phyloP scores from a whole-genome alignment of 2,888 invertebrate genomes.

The Tryphoninae sp. region DNA sequence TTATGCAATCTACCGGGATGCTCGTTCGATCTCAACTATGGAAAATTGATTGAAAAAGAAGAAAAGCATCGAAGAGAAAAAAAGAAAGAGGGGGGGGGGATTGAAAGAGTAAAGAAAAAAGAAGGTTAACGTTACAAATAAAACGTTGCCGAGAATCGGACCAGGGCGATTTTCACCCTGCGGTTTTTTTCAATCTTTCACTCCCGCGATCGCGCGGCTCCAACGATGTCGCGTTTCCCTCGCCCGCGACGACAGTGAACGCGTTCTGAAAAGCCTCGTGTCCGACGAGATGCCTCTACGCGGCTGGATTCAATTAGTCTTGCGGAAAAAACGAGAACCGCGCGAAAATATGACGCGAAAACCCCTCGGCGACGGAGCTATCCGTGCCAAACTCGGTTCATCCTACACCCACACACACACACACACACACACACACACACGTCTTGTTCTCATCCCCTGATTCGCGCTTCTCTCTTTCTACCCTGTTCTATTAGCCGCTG shows the following conservation, averaged over 20 bases:
- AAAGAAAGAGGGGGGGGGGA: background rate
- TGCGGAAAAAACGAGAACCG: conserved; percentile 57
- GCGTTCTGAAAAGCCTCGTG: background rate
- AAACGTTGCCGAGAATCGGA: conserved; percentile 44
- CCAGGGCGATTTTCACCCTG: conserved; percentile 50
- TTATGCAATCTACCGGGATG: background rate
- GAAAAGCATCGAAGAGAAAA: background rate
- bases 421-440: background rate
- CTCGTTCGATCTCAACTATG: background rate
- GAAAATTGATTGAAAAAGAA: background rate
- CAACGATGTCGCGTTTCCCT: conserved; percentile 13
- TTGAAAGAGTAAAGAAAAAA: background rate
- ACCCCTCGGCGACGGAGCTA: conserved; percentile 20
- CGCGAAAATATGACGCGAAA: conserved; percentile 56
- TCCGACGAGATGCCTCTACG: conserved; percentile 29
- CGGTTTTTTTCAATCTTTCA: conserved; percentile 32
- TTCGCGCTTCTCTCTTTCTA: conserved; percentile 20
- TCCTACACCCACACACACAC: background rate
- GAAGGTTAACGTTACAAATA: no score
- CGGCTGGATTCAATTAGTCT: conserved; percentile 58
- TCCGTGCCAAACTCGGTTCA: conserved; percentile 1
- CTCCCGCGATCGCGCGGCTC: background rate
- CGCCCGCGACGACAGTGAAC: background rate
- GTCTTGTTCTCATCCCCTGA: background rate
- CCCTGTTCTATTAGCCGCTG: conserved; percentile 51